Conservation (phyloP, 1,140 invertebrate species). For the Pachypeltis micranthus region DNA sequence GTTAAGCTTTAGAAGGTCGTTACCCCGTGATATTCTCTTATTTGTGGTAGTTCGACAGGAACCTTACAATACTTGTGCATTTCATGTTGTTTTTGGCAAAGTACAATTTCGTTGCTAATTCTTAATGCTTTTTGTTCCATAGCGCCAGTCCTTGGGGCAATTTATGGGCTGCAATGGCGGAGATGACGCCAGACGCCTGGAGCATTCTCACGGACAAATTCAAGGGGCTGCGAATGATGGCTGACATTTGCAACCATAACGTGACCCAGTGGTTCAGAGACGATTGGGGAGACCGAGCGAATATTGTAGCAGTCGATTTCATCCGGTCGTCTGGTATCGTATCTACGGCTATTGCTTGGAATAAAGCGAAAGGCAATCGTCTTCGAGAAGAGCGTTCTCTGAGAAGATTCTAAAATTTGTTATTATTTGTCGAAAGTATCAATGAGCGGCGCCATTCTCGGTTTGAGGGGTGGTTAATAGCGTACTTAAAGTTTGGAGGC, state of each 20-base stretch:
- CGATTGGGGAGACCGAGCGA: constrained; percentile 8
- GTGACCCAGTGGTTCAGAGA: constrained; percentile 14
- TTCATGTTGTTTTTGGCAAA: no score
- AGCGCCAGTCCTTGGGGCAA: not conserved
- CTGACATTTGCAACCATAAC: constrained; percentile 7
- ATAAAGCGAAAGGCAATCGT: constrained; percentile 20
- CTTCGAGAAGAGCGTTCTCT: no score
- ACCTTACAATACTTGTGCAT: no score
- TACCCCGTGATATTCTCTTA: no score
- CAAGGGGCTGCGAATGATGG: constrained; percentile 11
- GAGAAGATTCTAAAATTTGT: no score
- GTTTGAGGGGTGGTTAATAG: no score
- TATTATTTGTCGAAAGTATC: no score
- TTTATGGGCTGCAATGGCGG: constrained; percentile 16
- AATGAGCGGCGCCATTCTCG: no score
- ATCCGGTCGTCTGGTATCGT: constrained; percentile 15
- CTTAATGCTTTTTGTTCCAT: not conserved
- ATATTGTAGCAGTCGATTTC: constrained; percentile 14
- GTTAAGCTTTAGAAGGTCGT: no score
- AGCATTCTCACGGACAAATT: constrained; percentile 1
- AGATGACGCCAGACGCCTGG: constrained; percentile 15
- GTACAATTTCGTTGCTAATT: no score
- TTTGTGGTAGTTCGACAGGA: no score
- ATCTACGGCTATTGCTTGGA: constrained; percentile 9
- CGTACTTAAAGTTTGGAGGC: no score